Evolutionary conservation across 2,113 vertebrate genomes (phyloP).

Genomic region (Albula goreensis): DNA sequence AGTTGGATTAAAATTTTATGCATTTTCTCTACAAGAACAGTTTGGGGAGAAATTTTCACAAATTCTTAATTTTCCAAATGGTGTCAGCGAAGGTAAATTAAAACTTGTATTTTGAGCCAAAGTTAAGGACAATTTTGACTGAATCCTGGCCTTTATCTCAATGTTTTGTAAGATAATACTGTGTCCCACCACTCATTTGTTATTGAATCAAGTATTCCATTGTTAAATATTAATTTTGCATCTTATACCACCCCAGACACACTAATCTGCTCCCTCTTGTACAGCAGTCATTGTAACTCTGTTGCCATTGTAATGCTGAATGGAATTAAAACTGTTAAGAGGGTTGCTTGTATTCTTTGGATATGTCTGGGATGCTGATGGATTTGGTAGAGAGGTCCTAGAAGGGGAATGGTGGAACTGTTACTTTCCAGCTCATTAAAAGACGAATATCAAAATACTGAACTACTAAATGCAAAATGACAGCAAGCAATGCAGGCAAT

Average conservation of each 20-base stretch:
- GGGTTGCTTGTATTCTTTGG: not conserved
- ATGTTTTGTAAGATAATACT: too few species aligned
- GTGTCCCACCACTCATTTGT: too few species aligned
- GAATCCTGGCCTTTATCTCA: too few species aligned
- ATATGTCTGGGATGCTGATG: not conserved
- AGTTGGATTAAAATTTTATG: too few species aligned
- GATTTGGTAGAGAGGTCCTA: not conserved
- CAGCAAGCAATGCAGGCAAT: not conserved
- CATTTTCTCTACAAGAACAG: too few species aligned
- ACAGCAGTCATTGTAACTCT: not conserved
- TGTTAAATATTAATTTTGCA: not conserved
- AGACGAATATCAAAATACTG: not conserved
- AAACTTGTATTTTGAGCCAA: too few species aligned
- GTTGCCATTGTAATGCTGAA: not conserved
- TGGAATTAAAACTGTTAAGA: not conserved
- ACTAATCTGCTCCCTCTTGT: not conserved
- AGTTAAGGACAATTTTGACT: too few species aligned
- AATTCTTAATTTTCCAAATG: too few species aligned
- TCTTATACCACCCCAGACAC: not conserved
- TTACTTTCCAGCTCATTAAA: constrained; percentile 13
- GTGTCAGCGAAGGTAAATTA: too few species aligned
- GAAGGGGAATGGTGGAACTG: not conserved
- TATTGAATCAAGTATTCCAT: not conserved
- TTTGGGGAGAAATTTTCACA: too few species aligned
- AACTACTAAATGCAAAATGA: not conserved